A percentile compares a stretch with the other conserved stretches of the same genome.
phyloP scores from a whole-genome alignment of 2,888 invertebrate genomes.

The Erebia ligea region DNA sequence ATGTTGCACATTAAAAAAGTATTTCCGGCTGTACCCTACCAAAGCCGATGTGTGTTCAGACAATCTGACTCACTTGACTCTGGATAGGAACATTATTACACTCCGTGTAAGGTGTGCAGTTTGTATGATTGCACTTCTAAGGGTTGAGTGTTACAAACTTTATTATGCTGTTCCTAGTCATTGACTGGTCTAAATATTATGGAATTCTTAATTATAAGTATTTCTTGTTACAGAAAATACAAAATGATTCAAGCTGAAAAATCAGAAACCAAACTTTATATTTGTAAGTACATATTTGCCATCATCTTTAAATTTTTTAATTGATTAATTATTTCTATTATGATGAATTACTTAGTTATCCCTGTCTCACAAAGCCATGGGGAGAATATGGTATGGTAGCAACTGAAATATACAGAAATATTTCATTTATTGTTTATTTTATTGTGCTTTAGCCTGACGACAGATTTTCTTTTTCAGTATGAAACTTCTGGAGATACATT shows the following conservation, averaged over 20 bases:
- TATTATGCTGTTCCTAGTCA: not conserved
- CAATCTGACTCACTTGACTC: slow-evolving; percentile 70
- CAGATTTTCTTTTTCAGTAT: slow-evolving; percentile 2
- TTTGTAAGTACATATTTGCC: not conserved
- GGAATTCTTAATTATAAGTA: not conserved
- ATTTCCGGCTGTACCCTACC: slow-evolving; percentile 67
- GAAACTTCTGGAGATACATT: not conserved
- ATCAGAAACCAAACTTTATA: not conserved
- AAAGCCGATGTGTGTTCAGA: slow-evolving; percentile 76
- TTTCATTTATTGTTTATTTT: not conserved
- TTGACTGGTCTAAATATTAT: too few species aligned
- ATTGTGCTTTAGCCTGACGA: not conserved
- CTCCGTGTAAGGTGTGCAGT: slow-evolving; percentile 73
- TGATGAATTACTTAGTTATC: slow-evolving; percentile 65
- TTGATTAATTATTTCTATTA: slow-evolving; percentile 23
- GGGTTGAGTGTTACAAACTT: slow-evolving; percentile 73
- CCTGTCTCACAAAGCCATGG: slow-evolving; percentile 63
- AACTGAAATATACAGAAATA: slow-evolving; percentile 42
- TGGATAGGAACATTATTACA: slow-evolving; percentile 78
- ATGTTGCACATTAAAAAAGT: not conserved
- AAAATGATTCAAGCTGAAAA: not conserved
- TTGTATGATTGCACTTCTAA: slow-evolving; percentile 63
- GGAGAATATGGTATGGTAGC: slow-evolving; percentile 65
- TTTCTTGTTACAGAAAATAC: slow-evolving; percentile 3
- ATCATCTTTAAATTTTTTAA: not conserved